phyloP scores from a whole-genome alignment of 2,113 vertebrate species.

The Naja naja region DNA sequence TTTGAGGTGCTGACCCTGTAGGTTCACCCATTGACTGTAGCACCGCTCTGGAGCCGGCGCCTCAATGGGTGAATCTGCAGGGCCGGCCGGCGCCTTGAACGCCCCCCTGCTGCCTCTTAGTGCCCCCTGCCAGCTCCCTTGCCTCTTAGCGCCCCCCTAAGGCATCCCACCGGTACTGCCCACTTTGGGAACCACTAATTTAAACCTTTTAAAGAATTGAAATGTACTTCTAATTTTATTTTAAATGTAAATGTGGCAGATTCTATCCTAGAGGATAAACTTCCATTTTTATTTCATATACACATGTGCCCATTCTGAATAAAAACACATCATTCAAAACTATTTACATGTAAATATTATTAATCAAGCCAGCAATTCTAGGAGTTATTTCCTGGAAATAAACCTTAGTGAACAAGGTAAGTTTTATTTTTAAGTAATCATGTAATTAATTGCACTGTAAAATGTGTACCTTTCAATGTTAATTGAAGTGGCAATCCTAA shows the following conservation, averaged over 20 bases:
- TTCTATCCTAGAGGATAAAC: background rate
- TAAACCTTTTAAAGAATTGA: background rate
- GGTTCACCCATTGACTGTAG: no score
- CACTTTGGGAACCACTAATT: no score
- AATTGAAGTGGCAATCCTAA: background rate
- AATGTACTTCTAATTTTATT: background rate
- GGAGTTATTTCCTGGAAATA: background rate
- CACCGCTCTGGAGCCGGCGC: no score
- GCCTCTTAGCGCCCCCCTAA: no score
- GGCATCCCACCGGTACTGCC: no score
- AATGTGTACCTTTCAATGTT: background rate
- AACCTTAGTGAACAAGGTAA: background rate
- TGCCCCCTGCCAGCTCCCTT: no score
- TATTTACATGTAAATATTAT: background rate
- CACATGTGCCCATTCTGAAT: background rate
- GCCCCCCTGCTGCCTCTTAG: no score
- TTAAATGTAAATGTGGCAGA: background rate
- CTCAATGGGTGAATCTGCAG: no score
- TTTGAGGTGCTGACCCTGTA: no score
- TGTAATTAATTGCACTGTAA: background rate
- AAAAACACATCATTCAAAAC: background rate
- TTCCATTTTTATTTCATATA: background rate
- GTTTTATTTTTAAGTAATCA: background rate
- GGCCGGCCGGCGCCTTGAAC: no score
- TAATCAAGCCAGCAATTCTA: background rate